These are phyloP conservation scores for Kryptolebias marmoratus DNA, from an alignment of 2,113 vertebrate species.

Conservation along the genomic window DNA sequence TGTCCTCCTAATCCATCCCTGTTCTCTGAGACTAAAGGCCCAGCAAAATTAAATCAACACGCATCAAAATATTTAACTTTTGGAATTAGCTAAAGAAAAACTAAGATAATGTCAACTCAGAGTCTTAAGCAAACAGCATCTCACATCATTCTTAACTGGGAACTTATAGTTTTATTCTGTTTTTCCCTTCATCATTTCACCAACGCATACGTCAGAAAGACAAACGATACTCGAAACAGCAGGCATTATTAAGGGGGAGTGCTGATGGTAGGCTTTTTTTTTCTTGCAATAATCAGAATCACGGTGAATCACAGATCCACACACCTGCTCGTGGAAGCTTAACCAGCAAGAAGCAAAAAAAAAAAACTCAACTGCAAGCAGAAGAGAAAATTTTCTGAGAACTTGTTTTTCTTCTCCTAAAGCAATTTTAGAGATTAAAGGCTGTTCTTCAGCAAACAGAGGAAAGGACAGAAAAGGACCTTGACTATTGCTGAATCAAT, in stretches of 20 bases:
- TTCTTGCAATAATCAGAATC: constrained; percentile 5
- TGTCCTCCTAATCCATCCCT: too few relatives aligned
- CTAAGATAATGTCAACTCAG: background rate
- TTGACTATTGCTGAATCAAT: constrained; percentile 63
- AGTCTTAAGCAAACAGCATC: background rate
- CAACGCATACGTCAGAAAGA: constrained; percentile 3
- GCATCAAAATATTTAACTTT: background rate
- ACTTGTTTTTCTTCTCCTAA: constrained; percentile 39
- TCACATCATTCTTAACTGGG: background rate
- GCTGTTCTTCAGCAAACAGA: constrained; percentile 31
- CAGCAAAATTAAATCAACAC: background rate
- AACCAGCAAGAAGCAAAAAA: constrained; percentile 12
- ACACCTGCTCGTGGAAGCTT: constrained; percentile 31
- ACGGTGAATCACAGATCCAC: constrained; percentile 26
- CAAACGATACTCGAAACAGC: constrained; percentile 1
- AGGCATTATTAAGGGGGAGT: background rate
- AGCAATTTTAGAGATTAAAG: constrained; percentile 54
- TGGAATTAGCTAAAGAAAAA: background rate
- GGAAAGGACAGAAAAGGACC: constrained; percentile 32
- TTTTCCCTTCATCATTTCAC: constrained; percentile 12
- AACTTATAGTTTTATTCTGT: background rate
- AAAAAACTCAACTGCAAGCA: constrained; percentile 14
- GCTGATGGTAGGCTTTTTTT: constrained; percentile 3
- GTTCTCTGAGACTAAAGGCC: background rate
- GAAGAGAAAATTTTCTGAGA: constrained; percentile 25